Evolutionary conservation across 2,888 invertebrate species (phyloP), one percentile per base, ranked within the genome.

Genomic region (Tenthredo scrophulariae): DNA sequence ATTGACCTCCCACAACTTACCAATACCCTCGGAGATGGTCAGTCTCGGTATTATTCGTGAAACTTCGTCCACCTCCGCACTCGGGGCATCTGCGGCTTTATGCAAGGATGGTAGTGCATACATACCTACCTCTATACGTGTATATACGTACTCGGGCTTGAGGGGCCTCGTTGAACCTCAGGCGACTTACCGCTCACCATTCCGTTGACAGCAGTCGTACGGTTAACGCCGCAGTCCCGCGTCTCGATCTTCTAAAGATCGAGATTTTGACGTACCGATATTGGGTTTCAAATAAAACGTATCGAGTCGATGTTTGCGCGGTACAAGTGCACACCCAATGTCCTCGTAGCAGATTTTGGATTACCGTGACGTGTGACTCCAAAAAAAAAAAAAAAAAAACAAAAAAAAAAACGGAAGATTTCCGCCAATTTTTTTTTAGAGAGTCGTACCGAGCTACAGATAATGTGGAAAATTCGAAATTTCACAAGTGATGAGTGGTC

Each of bases 121-220:
- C n/a, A 10, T 74, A 43, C 72, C n/a, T 40, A 70, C 29, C 26
- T 46, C 1, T 37, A 37, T 37, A 37, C 33, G 4, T 7, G 75
- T 26, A 43, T n/a, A 40, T 37, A 40, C n/a, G 72, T 77, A 85
- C 82, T 86, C 85, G 86, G 85, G 86, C 86, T 87, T 86, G 87
- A 85, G 86, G 87, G 87, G 87, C 85, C 85, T 86, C 85, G 86
- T 86, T 86, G 85, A 85, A 86, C 85, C 85, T 86, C 85, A 84
- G 84, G 67, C 86, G 70, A 83, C 70, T 75, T 79, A 26, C 82
- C 83, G 85, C 84, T 84, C 85, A 84, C 86, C 90, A 91, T 91
- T 91, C 89, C 88, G 91, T 89, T 91, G 91, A 91, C 91, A 91
- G 90, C 89, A 87, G 86, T 88, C 88, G 91, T 88, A 87, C 86